A percentile compares a stretch with the other conserved stretches of the same genome.
phyloP scores from a whole-genome alignment of 2,797 vertebrate genomes.

The Anguilla obscura region DNA sequence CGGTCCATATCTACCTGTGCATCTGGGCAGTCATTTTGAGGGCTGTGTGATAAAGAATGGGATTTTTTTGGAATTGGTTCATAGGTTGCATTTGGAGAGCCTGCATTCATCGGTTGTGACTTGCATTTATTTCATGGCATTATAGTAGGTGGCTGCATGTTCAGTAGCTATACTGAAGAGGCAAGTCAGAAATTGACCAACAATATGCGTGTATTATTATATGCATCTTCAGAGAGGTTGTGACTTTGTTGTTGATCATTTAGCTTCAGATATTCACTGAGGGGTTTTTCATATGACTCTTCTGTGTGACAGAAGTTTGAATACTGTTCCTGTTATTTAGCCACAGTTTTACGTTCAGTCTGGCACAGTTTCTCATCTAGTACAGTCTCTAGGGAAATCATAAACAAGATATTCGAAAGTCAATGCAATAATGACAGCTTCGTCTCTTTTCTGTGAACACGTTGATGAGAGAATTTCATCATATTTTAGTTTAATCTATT shows the following conservation, averaged over 20 bases:
- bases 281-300: neutral
- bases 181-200: neutral
- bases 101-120: neutral
- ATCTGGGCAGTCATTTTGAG: neutral
- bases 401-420: neutral
- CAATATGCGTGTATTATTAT: neutral
- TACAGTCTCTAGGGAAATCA: constrained; percentile 2
- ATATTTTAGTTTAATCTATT: neutral
- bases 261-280: neutral
- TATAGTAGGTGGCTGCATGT: neutral
- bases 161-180: neutral
- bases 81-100: neutral
- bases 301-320: neutral
- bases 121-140: neutral
- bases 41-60: neutral
- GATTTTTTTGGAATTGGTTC: neutral
- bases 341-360: neutral
- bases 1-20: neutral
- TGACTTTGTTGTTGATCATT: neutral
- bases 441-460: neutral
- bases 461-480: neutral
- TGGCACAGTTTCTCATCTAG: neutral
- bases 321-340: neutral
- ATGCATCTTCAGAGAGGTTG: neutral
- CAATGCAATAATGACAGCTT: neutral